Base-by-base conservation (phyloP, 2,113 vertebrate genomes). In the Seriola rivoliana region DNA sequence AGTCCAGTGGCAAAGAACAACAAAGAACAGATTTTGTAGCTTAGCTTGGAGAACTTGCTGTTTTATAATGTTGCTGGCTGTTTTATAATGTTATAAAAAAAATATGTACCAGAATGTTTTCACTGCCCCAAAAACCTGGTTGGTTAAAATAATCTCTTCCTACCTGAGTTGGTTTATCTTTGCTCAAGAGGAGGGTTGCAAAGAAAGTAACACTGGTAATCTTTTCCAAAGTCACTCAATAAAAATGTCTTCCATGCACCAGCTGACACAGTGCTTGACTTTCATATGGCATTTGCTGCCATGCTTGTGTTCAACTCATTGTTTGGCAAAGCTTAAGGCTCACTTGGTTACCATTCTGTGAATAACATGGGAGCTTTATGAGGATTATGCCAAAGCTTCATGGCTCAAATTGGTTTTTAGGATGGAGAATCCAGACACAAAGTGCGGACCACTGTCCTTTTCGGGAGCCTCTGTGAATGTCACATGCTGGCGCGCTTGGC, bases 401-500 rank as follows among this genome's bases (percentile, higher is more conserved):
- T 86, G 78, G 83, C 91, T 92, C 89, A 84, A 88, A 90, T 88
- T 82, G 84, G 60, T 89, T 91, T 91, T 90, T 57, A 89, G 85
- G 74, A 88, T 79, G 68, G 78, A 87, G 89, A 84, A 83, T 88
- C 67, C 65, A 81, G 76, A 73, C 78, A 82, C 71, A 81, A 79
- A 58, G 63, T 46, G 58, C 55, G 52, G 83, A 77, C 85, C 71
- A 58, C 86, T 92, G 90, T 92, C 91, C 90, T 93, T 93, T 90
- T 36, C 75, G 34, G 19, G 48, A 81, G 82, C 71, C 75, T 75
- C 69, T 80, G 81, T 88, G 91, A 93, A 94, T 93, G 92, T 93
- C 92, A 93, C 92, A 92, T 84, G 89, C 90, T 90, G 91, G 86
- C 75, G 38, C 50, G 21, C 71, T 89, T 93, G 92, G 92, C 92